Percentiles rank a stretch among this genome's conserved stretches.
phyloP scores from a whole-genome alignment of 1,140 invertebrate species.

The Drosophila arizonae region DNA sequence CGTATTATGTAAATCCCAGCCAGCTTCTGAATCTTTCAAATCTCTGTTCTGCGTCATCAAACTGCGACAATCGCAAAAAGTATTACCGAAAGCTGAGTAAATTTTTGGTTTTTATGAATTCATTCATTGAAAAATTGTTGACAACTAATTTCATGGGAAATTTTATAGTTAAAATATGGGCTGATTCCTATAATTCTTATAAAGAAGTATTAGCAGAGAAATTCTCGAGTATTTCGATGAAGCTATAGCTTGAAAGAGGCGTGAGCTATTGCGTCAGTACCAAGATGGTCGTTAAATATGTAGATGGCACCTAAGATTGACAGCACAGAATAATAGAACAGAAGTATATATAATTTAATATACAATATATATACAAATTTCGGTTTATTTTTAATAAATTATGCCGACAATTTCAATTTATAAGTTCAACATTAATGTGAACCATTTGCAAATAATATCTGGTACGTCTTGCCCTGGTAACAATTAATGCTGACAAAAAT shows the following conservation, averaged over 20 bases:
- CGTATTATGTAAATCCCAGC: constrained; percentile 26
- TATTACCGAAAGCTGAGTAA: background rate
- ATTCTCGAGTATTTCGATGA: background rate
- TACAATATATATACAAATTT: background rate
- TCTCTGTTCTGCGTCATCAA: constrained; percentile 5
- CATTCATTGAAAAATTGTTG: constrained; percentile 14
- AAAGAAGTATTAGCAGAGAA: background rate
- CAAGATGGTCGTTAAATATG: background rate
- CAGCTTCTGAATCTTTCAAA: background rate
- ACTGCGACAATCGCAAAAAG: background rate
- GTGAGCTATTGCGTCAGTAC: constrained; percentile 8
- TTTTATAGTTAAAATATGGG: background rate
- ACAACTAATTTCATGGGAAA: constrained; percentile 14
- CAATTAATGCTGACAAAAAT: constrained; percentile 9
- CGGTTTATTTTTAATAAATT: background rate
- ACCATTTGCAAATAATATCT: constrained; percentile 3
- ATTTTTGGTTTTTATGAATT: background rate
- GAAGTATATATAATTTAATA: background rate
- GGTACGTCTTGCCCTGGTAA: constrained; percentile 26
- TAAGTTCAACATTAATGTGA: constrained; percentile 16
- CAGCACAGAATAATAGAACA: background rate
- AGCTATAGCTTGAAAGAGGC: background rate
- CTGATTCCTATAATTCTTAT: constrained; percentile 13
- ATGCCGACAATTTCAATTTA: constrained; percentile 1
- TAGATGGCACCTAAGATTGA: background rate